Evolutionary conservation across 1,140 invertebrate species (phyloP).

Genomic region (Oreohelix idahoensis): DNA sequence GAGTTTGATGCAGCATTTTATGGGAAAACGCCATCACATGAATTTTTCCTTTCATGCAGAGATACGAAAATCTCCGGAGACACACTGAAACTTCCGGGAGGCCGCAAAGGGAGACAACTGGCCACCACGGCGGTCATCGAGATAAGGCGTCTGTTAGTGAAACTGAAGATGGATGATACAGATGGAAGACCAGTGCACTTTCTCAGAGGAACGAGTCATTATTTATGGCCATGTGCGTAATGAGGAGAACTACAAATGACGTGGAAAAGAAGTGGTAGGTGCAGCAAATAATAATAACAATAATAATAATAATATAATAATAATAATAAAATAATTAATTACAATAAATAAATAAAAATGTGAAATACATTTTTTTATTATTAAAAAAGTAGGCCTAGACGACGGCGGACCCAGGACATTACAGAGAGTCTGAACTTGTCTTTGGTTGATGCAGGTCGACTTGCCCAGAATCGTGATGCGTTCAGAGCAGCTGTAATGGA

Average conservation of each 20-base stretch:
- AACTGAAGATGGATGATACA: not conserved
- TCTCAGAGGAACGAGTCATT: not conserved
- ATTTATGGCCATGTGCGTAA: not conserved
- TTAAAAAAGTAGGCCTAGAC: no score
- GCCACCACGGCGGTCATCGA: not conserved
- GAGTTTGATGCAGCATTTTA: not conserved
- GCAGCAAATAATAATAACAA: no score
- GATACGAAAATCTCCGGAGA: not conserved
- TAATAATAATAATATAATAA: no score
- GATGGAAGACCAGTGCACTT: not conserved
- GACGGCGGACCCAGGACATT: no score
- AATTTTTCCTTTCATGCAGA: not conserved
- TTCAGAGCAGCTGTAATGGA: no score
- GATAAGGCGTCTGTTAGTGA: not conserved
- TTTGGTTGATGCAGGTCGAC: no score
- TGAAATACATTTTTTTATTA: no score
- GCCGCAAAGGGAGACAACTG: not conserved
- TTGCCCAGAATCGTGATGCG: no score
- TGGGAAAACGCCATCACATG: not conserved
- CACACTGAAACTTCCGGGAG: not conserved
- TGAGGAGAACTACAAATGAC: not conserved
- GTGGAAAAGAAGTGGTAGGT: no score
- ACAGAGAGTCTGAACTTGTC: no score
- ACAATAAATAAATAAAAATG: no score
- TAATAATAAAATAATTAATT: no score